Percentiles rank a stretch among this genome's conserved stretches.
These are phyloP conservation scores for Cephus rjabovi DNA, from an alignment of 2,888 invertebrate species.

Conservation along the genomic window DNA sequence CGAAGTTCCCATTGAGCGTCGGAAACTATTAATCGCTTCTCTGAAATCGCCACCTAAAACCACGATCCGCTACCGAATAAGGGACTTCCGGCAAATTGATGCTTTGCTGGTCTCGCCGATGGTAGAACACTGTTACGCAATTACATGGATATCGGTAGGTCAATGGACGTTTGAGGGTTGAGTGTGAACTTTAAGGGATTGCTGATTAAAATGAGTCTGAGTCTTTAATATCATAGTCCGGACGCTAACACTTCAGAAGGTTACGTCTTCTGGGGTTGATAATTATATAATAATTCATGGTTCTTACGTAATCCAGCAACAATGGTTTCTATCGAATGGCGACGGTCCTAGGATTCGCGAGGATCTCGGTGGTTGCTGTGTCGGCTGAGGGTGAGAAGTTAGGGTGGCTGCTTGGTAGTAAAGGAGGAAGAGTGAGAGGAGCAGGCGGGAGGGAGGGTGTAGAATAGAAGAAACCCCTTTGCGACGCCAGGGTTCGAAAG, in stretches of 20 bases:
- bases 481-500: slow-evolving; percentile 15
- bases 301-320: slow-evolving; percentile 57
- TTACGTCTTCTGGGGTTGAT: not conserved
- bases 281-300: slow-evolving; percentile 20
- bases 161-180: too few species aligned
- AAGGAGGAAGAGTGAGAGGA: slow-evolving; percentile 36
- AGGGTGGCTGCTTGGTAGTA: slow-evolving; percentile 20
- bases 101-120: not conserved
- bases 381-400: slow-evolving; percentile 20
- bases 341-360: slow-evolving; percentile 27
- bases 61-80: not conserved
- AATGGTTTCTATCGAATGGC: slow-evolving; percentile 54
- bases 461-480: slow-evolving; percentile 32
- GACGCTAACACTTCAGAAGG: not conserved
- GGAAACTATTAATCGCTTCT: not conserved
- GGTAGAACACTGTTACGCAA: not conserved
- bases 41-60: not conserved
- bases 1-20: not conserved
- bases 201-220: not conserved
- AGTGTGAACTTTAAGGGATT: too few species aligned
- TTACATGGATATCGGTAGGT: not conserved
- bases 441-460: slow-evolving; percentile 29
- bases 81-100: not conserved
- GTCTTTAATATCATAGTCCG: not conserved
- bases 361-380: slow-evolving; percentile 7